Base-by-base conservation (phyloP, 2,888 invertebrate species). In the Cerceris ruficornis region DNA sequence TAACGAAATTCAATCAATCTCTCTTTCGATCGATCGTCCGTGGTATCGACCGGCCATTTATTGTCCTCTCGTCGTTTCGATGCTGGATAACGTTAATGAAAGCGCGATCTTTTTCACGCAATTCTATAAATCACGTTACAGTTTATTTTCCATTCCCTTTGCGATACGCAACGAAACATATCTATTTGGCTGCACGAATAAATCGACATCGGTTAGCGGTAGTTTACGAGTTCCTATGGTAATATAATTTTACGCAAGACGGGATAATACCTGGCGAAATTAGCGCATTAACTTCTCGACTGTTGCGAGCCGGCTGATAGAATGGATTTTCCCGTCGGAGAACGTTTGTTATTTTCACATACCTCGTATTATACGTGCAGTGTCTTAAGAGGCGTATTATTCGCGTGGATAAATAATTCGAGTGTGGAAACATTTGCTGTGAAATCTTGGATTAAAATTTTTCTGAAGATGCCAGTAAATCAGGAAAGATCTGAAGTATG, bases 1-100 rank as follows among this genome's bases (percentile, higher is more conserved):
- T 76, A 77, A 84, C 82, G 82, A 85, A 87, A 85, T 85, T 84
- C 88, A 82, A 88, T 88, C 84, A 83, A 87, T 87, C 86, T 86
- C 80, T 67, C 80, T 74, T 73, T 79, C 71, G 79, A 82, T 78
- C 75, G 73, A 65, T 80, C 78, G 66, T 50, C 54, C 60, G 65
- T 62, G 54, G 74, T 71, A 78, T 83, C 75, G 69, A 81, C 78
- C 77, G 77, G 67, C 67, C 74, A 72, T 74, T 81, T 69, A 71
- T 76, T 77, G 79, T 77, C 76, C 75, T 65, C 68, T 55, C 67
- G 77, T 28, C 57, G 62, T 64, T 65, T 41, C 57, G 70, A 73
- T 80, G 61, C 49, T 41, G 68, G 59, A 79, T 68, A 68, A 50
- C 49, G 61, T 58, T 82, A 84, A 84, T 76, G 70, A 84, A 82